Evolutionary conservation across 2,113 vertebrate species (phyloP).

Genomic region (Vicugna pacos): DNA sequence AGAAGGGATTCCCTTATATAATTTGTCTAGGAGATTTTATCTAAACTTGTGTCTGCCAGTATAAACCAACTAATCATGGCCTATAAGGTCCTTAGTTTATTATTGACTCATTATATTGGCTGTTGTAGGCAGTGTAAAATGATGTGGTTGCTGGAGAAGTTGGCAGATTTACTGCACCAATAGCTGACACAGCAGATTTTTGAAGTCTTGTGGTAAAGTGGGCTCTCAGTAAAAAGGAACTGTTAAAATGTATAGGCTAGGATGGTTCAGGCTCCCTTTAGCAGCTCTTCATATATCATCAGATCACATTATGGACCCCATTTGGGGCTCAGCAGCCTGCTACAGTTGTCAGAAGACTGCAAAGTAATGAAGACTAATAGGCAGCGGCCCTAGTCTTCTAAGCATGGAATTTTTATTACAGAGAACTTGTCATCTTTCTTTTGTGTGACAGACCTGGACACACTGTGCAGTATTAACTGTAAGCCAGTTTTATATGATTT

Average conservation of each 20-base stretch:
- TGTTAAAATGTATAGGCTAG: slow-evolving; percentile 92
- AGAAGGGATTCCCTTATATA: slow-evolving; percentile 80
- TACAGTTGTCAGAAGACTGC: slow-evolving; percentile 95
- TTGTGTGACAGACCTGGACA: slow-evolving; percentile 92
- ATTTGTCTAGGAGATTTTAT: slow-evolving; percentile 86
- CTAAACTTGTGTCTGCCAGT: slow-evolving; percentile 85
- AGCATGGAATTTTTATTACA: slow-evolving; percentile 95
- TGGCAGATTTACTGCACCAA: slow-evolving; percentile 92
- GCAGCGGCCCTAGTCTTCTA: slow-evolving; percentile 92
- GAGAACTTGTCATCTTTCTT: slow-evolving; percentile 94
- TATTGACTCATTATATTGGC: slow-evolving; percentile 92
- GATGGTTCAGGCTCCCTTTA: slow-evolving; percentile 93
- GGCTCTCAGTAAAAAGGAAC: slow-evolving; percentile 91
- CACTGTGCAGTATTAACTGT: slow-evolving; percentile 90
- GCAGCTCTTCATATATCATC: slow-evolving; percentile 96
- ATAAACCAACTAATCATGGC: slow-evolving; percentile 88
- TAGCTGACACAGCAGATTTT: slow-evolving; percentile 93
- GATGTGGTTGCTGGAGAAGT: slow-evolving; percentile 89
- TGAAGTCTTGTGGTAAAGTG: slow-evolving; percentile 92
- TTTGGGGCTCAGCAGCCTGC: slow-evolving; percentile 95
- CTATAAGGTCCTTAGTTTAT: slow-evolving; percentile 89
- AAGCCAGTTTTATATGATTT: slow-evolving; percentile 86
- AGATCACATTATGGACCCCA: slow-evolving; percentile 95
- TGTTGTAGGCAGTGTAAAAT: slow-evolving; percentile 90
- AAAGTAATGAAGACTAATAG: slow-evolving; percentile 98